Base-by-base conservation (phyloP, 2,888 invertebrate species). In the Temnothorax unifasciatus region DNA sequence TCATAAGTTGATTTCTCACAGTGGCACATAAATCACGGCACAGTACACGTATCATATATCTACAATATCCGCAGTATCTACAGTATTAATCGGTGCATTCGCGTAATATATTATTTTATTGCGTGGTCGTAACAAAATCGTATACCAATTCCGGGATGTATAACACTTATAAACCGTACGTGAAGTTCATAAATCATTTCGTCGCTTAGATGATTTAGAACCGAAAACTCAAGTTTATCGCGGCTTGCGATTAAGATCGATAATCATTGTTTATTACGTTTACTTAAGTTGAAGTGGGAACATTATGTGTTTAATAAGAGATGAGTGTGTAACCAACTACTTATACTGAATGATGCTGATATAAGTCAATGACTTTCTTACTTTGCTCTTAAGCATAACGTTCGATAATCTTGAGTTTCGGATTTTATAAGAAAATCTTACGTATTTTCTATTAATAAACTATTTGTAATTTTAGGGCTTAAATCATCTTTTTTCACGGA, bases 81-180 rank as follows among this genome's bases (percentile, higher is more conserved):
- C 44, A 52, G 25, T n/a, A 41, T 29, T 38, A 68, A 73, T 21
- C 29, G 15, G 18, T 47, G 50, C 64, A 85, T 83, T 75, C 63
- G 50, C 50, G 82, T 86, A 85, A 87, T 88, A 90, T 88, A 90
- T 89, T 87, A 87, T 86, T 92, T 91, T 89, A 91, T 87, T 87
- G 86, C 87, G 63, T 82, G 85, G 77, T 87, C 85, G 81, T 90
- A 86, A 88, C 85, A 87, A 89, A 88, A 90, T 88, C 82, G 79
- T 83, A 88, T 86, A 85, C 79, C 79, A 84, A 88, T 85, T 87
- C 85, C 75, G 74, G 68, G 74, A 89, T 81, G 84, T 85, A 85
- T 84, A 86, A 83, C 85, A 87, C 84, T 87, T 88, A 87, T 86
- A 87, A 89, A 89, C 66, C 57, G 61, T 61, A 74, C 34, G 44